Evolutionary conservation across 2,113 vertebrate genomes (phyloP).

Genomic region (Trematomus loennbergii): DNA sequence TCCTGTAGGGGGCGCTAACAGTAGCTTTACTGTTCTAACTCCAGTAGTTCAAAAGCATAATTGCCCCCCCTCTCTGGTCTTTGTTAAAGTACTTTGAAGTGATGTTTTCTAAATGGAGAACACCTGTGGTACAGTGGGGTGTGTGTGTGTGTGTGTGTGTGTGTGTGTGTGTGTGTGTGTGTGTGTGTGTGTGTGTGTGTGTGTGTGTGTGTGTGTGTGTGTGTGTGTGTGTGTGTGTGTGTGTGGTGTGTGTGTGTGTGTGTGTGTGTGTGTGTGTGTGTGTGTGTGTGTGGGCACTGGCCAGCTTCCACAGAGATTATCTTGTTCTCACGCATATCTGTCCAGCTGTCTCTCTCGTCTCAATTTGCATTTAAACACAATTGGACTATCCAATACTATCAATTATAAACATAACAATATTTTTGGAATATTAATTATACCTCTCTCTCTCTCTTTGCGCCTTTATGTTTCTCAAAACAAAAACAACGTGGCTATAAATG

Average conservation of each 20-base stretch:
- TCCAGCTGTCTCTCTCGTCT: conserved; percentile 47
- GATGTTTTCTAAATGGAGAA: conserved; percentile 65
- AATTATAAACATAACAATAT: no score
- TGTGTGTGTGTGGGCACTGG: neutral
- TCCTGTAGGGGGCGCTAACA: conserved; percentile 24
- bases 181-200: conserved; percentile 2
- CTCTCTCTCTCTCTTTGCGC: no score
- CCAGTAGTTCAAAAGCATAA: conserved; percentile 46
- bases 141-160: conserved; percentile 16
- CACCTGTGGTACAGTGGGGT: conserved; percentile 45
- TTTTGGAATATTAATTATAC: no score
- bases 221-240: neutral
- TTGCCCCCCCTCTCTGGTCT: conserved; percentile 44
- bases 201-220: conserved; percentile 19
- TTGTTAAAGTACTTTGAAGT: conserved; percentile 65
- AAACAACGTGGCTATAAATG: no score
- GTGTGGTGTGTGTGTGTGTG: neutral
- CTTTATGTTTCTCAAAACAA: neutral
- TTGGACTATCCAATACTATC: no score
- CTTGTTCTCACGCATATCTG: conserved; percentile 63
- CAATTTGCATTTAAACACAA: no score
- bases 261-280: conserved; percentile 28
- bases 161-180: conserved; percentile 26
- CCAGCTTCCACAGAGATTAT: conserved; percentile 59
- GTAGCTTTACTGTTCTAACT: neutral